Evolutionary conservation across 2,888 invertebrate genomes (phyloP).

Genomic region (Scaptomyza flava): DNA sequence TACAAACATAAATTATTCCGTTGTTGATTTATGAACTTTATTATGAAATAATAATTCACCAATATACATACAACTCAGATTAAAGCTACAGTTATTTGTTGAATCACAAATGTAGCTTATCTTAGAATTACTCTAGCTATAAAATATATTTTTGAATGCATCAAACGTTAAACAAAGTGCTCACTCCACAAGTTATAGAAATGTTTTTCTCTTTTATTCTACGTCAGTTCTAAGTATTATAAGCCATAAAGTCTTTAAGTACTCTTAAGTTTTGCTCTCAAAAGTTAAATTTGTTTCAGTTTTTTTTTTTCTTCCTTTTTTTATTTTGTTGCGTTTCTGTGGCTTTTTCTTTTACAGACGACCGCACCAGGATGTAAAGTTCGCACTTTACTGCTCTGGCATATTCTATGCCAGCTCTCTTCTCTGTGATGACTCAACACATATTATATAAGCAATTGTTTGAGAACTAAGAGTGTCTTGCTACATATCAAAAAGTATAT

Average conservation of each 20-base stretch:
- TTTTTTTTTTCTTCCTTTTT: neutral
- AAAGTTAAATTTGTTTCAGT: slow-evolving; percentile 16
- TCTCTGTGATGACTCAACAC: slow-evolving; percentile 32
- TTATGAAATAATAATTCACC: neutral
- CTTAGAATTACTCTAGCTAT: neutral
- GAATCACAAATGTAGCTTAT: slow-evolving; percentile 2
- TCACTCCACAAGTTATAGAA: slow-evolving; percentile 11
- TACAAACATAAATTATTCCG: neutral
- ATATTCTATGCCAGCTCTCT: slow-evolving; percentile 16
- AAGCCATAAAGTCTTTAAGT: slow-evolving; percentile 28
- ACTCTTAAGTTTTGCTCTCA: slow-evolving; percentile 27
- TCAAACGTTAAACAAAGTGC: slow-evolving; percentile 1
- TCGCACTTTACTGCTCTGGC: slow-evolving; percentile 40
- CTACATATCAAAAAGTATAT: slow-evolving; percentile 27
- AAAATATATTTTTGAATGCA: neutral
- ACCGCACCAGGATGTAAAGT: slow-evolving; percentile 34
- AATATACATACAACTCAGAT: neutral
- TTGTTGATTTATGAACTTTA: neutral
- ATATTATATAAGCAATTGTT: slow-evolving; percentile 29
- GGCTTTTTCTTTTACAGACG: slow-evolving; percentile 16
- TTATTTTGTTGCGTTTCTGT: slow-evolving; percentile 9
- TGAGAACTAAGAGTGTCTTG: slow-evolving; percentile 8
- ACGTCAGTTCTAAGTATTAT: slow-evolving; percentile 2
- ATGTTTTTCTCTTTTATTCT: slow-evolving; percentile 4
- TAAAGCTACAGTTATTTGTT: neutral